Evolutionary conservation across 2,113 vertebrate species (phyloP), one percentile per base, ranked within the genome.

Genomic region (Camelus dromedarius): DNA sequence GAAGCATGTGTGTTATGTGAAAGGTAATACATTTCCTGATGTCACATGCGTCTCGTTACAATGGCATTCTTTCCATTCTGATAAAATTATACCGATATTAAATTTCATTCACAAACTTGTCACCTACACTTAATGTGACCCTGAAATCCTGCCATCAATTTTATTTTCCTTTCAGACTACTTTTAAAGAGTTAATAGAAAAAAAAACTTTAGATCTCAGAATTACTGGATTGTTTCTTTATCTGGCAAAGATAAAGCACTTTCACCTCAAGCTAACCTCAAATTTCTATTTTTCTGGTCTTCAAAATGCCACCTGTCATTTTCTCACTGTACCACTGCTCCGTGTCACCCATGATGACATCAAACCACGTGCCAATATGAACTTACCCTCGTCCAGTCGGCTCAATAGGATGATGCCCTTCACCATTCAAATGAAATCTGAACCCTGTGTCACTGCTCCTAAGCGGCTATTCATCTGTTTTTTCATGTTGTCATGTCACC

Each of bases 391-490:
- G 92, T 18, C 92, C 93, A 77, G 76, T 38, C 89, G 42, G 60
- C 77, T 97, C 89, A 60, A 87, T 14, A 86, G 52, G 79, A 76
- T 26, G 46, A 81, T 91, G 79, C 13, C 97, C 92, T 97, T 97
- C 95, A 96, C 79, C 73, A 85, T 85, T 96, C 94, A 98, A 92
- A 96, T 96, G 82, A 95, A 95, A 95, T 96, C 67, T 97, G 93
- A 97, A 89, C 91, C 89, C 20, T 56, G 30, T 85, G 72, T 94
- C 96, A 92, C 42, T 70, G 77, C 8, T 96, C 46, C 69, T 97
- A 93, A 97, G 77, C 7, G 10, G 24, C 87, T 96, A 77, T 86
- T 96, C 60, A 96, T 96, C 75, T 56, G 38, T 58, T 97, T 93
- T 97, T 82, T 46, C 22, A 93, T 89, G 38, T 94, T 97, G 90